Base-by-base conservation (phyloP, 2,113 vertebrate genomes). In the Oryzias melastigma region DNA sequence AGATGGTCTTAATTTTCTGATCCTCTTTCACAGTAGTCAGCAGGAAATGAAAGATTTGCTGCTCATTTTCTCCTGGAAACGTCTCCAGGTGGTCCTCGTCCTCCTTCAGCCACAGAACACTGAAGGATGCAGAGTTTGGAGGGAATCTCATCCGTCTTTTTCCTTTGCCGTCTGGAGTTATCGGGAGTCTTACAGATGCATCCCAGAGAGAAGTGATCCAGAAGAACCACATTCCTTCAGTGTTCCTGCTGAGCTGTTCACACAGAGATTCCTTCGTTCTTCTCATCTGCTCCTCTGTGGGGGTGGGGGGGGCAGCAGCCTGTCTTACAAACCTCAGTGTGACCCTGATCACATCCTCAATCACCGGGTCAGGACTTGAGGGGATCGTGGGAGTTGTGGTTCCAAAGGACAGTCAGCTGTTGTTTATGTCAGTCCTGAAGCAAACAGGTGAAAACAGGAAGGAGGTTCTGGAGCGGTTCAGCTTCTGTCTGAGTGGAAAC, bases 1-100 rank as follows among this genome's bases (percentile, higher is more conserved):
- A 87, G 75, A 89, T 85, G 86, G 85, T 85, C 73, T 86, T 76
- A 87, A 90, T 89, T 89, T 89, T 80, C 82, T 84, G 80, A 89
- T 84, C 82, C 45, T 68, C 68, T 90, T 91, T 85, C 86, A 79
- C 85, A 83, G 78, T 64, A 87, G 87, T 90, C 85, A 87, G 87
- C 80, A 54, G 82, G 85, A 89, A 86, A 84, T 70, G 65, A 69
- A 75, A 85, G 79, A 76, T 84, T 81, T 62, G 66, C 56, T 47
- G 58, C 65, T 56, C 51, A 14, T 52, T 42, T 55, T 40, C 59
- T 71, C 24, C 52, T 67, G 16, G 43, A 74, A 71, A 62, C 62
- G 52, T 60, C 48, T 71, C 63, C 58, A 67, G 57, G 57, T 68
- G 66, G 29, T 62, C 24, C 54, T 61, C 61, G 14, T 53, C 5